Conservation (phyloP, 2,797 vertebrate species). For the Limosa lapponica region DNA sequence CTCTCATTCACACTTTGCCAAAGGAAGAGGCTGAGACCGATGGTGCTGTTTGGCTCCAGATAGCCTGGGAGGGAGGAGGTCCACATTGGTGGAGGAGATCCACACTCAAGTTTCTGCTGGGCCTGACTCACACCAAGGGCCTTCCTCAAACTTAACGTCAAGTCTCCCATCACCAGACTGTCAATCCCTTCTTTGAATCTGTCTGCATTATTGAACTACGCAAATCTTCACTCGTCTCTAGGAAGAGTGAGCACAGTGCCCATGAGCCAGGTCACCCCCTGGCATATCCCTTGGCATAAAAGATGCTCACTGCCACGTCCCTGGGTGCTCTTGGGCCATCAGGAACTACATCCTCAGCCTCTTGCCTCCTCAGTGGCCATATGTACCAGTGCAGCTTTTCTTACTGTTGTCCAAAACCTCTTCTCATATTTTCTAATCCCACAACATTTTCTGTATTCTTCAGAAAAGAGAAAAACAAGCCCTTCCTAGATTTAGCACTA, state of each 20-base stretch:
- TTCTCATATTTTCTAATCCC: not conserved
- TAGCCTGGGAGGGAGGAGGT: accelerated
- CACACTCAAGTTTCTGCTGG: not conserved
- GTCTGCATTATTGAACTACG: not conserved
- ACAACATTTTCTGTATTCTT: not conserved
- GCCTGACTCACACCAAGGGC: not conserved
- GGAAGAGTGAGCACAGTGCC: accelerated
- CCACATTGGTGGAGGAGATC: accelerated
- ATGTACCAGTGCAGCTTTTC: not conserved
- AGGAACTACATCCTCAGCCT: not conserved
- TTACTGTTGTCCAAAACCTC: not conserved
- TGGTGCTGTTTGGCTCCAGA: accelerated
- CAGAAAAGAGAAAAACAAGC: not conserved
- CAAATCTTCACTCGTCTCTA: not conserved
- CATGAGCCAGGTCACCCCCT: not conserved
- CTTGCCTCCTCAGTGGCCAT: not conserved
- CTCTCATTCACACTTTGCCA: not conserved
- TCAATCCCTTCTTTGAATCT: not conserved
- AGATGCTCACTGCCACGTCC: not conserved
- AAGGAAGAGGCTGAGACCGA: not conserved
- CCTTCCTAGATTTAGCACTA: not conserved
- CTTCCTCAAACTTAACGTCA: not conserved
- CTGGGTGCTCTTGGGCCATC: not conserved
- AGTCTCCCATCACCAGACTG: not conserved
- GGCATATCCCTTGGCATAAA: too few relatives aligned